Evolutionary conservation across 2,113 vertebrate genomes (phyloP).

Genomic region (Orthonyx spaldingii): DNA sequence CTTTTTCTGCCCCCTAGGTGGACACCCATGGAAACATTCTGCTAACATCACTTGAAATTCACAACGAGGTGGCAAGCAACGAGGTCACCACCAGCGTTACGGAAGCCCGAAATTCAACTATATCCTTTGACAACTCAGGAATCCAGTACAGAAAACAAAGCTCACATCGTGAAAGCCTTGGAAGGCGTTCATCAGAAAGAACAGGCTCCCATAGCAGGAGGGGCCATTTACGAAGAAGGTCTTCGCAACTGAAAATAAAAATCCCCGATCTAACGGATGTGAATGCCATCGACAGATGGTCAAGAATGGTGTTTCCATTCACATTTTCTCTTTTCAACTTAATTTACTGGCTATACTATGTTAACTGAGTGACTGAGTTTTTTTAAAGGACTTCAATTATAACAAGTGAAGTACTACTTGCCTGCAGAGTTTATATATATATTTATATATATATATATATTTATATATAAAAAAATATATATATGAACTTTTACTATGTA

Average conservation of each 20-base stretch:
- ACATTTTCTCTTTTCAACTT: conserved; percentile 96
- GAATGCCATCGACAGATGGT: conserved; percentile 96
- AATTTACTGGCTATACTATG: conserved; percentile 99
- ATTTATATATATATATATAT: conserved; percentile 74
- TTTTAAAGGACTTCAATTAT: conserved; percentile 75
- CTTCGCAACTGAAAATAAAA: conserved; percentile 95
- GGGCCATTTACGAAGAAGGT: conserved; percentile 86
- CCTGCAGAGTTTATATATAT: conserved; percentile 82
- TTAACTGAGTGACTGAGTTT: conserved; percentile 86
- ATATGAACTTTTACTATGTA: conserved; percentile 77
- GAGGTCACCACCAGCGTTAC: conserved; percentile 82
- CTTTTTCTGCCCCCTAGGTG: conserved; percentile 73
- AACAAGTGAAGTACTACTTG: conserved; percentile 72
- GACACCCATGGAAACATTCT: conserved; percentile 95
- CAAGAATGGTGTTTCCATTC: conserved; percentile 93
- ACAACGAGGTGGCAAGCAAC: conserved; percentile 89
- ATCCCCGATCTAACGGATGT: conserved; percentile 97
- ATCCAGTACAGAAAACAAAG: conserved; percentile 93
- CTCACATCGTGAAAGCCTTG: conserved; percentile 70
- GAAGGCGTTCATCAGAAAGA: conserved; percentile 79
- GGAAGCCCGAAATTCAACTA: conserved; percentile 87
- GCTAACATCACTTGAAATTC: conserved; percentile 92
- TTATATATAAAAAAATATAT: conserved; percentile 76
- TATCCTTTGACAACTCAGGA: conserved; percentile 88
- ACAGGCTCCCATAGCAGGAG: conserved; percentile 79